Evolutionary conservation across 2,888 invertebrate species (phyloP), one percentile per base, ranked within the genome.

Genomic region (Penaeus monodon): DNA sequence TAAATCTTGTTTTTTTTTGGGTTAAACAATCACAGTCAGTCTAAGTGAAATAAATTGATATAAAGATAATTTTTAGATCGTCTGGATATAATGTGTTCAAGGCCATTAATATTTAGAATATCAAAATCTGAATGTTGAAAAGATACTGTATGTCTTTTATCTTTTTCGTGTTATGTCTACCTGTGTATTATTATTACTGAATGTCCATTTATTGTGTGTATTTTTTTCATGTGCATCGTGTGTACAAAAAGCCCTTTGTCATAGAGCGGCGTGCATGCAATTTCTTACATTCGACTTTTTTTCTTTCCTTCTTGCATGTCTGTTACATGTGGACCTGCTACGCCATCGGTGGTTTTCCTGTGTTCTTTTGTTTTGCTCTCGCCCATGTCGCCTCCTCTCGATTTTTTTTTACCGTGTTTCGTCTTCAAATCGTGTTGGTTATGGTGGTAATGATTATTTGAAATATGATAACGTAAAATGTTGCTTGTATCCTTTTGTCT

Each of bases 251-350:
- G 49, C 49, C 49, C 49, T 49, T 49, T 14, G 12, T 49, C 49
- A 14, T 14, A 49, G 10, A 49, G 49, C 10, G 49, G 49, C 49
- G 14, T 24, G 14, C 77, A n/a, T 33, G 38, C 49, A 24, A n/a
- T 17, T 38, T 77, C n/a, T 7, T 77, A 76, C 22, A n/a, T 57
- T 1, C 76, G 22, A 33, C 27, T 66, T 44, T 80, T 33, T n/a
- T 81, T 66, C n/a, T 27, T 33, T 44, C 27, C 33, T 29, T n/a
- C 38, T 77, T 77, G 84, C 84, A 84, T 84, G 77, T 81, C 81
- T 81, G 70, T 77, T 29, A 64, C 83, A 17, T 81, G 66, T 81
- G 44, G 68, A 81, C 81, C 64, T 38, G 24, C 66, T 27, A 65
- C 27, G 49, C 27, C 29, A 27, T 17, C 29, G 17, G 14, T 82